Base-by-base conservation (phyloP, 2,888 invertebrate species). In the Mylabris sibirica region DNA sequence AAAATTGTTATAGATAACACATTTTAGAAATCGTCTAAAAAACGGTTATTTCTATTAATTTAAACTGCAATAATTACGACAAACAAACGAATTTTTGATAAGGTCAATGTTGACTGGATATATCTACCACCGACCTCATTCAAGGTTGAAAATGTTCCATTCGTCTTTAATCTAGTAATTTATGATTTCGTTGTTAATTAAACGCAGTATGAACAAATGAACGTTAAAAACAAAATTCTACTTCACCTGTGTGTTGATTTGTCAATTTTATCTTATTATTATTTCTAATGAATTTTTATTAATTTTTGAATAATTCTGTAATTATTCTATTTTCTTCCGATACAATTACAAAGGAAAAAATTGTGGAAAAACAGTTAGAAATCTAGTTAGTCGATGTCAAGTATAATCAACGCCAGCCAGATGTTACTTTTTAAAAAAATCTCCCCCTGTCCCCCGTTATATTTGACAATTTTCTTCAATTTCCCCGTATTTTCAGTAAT, bases 121-220 rank as follows among this genome's bases (percentile, higher is more conserved):
- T 30, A n/a, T n/a, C n/a, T n/a, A n/a, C n/a, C n/a, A 12, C 1
- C 35, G 8, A 35, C 35, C 35, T 38, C 3, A 38, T 44, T 44
- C 44, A 44, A 44, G 44, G 17, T 17, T 44, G 17, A 5, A 41
- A 14, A 35, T 35, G 3, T 35, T 35, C 6, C 8, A 2, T 6
- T 35, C 26, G 26, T 26, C 26, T n/a, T 35, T 11, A 35, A 12
- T 38, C 38, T 38, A 38, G 44, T 17, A 44, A 44, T 44, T n/a
- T 44, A 44, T 44, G 44, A 44, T 17, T 44, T 44, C 44, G n/a
- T 44, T 44, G 44, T 44, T 44, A 44, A 17, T 44, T 44, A 38
- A 2, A 38, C n/a, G n/a, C n/a, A n/a, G n/a, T n/a, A n/a, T n/a
- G 14, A 34, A 34, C 34, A 34, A 34, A 34, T 34, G 34, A 34